Conservation (phyloP, 1,140 invertebrate species). For the Manduca sexta region DNA sequence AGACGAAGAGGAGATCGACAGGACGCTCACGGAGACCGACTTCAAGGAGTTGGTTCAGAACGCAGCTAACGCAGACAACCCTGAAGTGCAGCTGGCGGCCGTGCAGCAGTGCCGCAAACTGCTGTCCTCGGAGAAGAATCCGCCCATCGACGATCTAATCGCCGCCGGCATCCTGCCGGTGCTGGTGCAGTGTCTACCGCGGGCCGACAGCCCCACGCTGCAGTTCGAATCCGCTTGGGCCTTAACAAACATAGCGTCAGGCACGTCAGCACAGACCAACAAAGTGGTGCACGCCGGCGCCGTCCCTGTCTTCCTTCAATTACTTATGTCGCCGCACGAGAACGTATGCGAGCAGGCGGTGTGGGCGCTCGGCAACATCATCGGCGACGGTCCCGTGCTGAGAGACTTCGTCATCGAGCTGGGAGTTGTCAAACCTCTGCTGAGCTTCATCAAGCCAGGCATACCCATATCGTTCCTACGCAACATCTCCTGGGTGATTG, state of each 20-base stretch:
- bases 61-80: constrained; percentile 80
- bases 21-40: constrained; percentile 78
- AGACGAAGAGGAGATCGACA: constrained; percentile 86
- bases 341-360: constrained; percentile 99
- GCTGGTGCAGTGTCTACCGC: constrained; percentile 91
- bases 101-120: constrained; percentile 94
- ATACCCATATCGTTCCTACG: constrained; percentile 94
- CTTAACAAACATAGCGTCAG: constrained; percentile 98
- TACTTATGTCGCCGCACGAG: constrained; percentile 93
- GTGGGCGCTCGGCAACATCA: constrained; percentile 97
- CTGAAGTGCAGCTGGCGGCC: constrained; percentile 83
- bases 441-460: constrained; percentile 94
- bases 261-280: constrained; percentile 96
- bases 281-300: constrained; percentile 95
- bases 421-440: constrained; percentile 90
- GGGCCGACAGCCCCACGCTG: constrained; percentile 90
- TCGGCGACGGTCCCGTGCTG: constrained; percentile 92
- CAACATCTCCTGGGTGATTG: constrained; percentile 99
- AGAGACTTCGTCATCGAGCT: constrained; percentile 94
- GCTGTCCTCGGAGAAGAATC: constrained; percentile 97
- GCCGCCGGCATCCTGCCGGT: constrained; percentile 94
- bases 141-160: constrained; percentile 98
- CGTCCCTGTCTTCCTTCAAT: constrained; percentile 94
- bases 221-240: constrained; percentile 99
- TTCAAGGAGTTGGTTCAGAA: constrained; percentile 82